Conservation (phyloP, 1,140 invertebrate genomes). For the Scaptomyza hsui region DNA sequence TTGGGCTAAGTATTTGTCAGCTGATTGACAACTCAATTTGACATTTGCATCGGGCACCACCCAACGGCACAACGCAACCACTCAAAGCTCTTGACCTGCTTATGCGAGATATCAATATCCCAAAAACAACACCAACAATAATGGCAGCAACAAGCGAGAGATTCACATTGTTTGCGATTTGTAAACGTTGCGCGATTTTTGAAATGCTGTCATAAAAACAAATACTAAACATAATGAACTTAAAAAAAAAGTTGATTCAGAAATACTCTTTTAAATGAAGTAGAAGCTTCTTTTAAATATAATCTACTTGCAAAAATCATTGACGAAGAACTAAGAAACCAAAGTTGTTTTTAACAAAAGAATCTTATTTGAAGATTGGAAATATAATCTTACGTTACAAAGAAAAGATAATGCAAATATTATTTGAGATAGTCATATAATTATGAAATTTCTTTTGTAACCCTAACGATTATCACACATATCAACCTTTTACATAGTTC, state of each 20-base stretch:
- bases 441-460: neutral
- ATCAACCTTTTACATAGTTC: neutral
- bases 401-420: neutral
- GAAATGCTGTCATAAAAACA: constrained; percentile 52
- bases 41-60: constrained; percentile 23
- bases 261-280: neutral
- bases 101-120: constrained; percentile 15
- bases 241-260: neutral
- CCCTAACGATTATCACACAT: neutral
- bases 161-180: constrained; percentile 45
- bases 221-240: neutral
- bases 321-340: too few species aligned
- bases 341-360: too few species aligned
- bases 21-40: constrained; percentile 51
- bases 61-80: neutral
- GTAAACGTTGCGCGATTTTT: constrained; percentile 55
- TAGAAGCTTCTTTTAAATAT: too few species aligned
- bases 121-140: constrained; percentile 20
- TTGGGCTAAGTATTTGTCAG: constrained; percentile 42
- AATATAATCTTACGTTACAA: too few species aligned
- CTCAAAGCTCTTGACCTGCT: constrained; percentile 43
- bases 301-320: too few species aligned
- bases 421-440: neutral
- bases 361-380: too few species aligned
- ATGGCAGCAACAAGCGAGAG: constrained; percentile 10